Base-by-base conservation (phyloP, 2,113 vertebrate genomes). In the Dermatemys mawii region DNA sequence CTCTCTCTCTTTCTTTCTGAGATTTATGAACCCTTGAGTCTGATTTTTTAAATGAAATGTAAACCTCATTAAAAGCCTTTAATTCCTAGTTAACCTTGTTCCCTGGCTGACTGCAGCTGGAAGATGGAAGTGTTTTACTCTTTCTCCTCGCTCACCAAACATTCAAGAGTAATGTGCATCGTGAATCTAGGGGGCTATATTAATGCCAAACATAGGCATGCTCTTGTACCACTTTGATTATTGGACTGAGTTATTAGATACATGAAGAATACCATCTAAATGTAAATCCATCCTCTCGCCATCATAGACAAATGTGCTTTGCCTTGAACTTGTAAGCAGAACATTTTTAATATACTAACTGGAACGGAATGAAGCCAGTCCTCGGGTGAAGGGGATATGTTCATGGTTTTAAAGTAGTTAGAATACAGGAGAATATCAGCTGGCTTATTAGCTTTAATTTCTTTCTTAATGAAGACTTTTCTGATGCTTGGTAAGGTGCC, bases 361-460 rank as follows among this genome's bases (percentile, higher is more conserved):
- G 92, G 84, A 86, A 73, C 88, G 78, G 95, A 94, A 94, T 79
- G 82, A 95, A 94, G 80, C 79, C 5, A 86, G 94, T 26, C 93
- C 41, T 76, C 50, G 83, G 87, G 89, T 54, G 86, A 84, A 81
- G 22, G 91, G 78, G 92, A 76, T 92, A 78, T 41, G 51, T 0
- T 13, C n/a, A 6, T 83, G 57, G 81, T 84, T 90, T 78, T 91
- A 87, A 97, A 94, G 82, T 4, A 8, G 26, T 81, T 35, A 89
- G n/a, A 90, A 55, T 38, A 76, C n/a, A 83, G 32, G 50, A 82
- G 84, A 46, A 85, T 86, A 76, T 79, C 38, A n/a, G 51, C 27
- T 86, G 81, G 53, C 95, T 97, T 96, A 93, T 97, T 97, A 97
- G 93, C 97, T 96, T 88, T 93, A 90, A 78, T 95, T 97, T 97